Evolutionary conservation across 2,888 invertebrate genomes (phyloP), one percentile per base, ranked within the genome.

Genomic region (Xylota segnis): DNA sequence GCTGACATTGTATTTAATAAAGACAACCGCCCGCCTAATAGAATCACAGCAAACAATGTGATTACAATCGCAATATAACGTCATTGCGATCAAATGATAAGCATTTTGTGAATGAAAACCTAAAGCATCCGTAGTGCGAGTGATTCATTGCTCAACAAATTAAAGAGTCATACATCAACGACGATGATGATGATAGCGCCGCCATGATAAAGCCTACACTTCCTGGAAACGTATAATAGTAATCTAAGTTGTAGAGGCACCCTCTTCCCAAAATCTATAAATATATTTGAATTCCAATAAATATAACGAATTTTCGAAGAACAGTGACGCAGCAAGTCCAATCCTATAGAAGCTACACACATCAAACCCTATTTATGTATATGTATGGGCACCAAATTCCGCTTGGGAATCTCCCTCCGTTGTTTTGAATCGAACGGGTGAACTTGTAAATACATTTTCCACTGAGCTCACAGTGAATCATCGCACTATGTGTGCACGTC

Each of bases 281-380:
- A 18, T 72, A 47, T 4, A 43, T 63, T 75, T 45, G 9, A 65
- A 40, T 79, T 72, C 56, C 75, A 32, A n/a, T 9, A 66, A 86
- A 61, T 68, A 1, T 43, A 61, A 47, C 78, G 43, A 83, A 83
- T 88, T 90, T 91, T 90, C 91, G 87, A 70, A 88, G 91, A 91
- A 91, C 77, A 68, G 89, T 91, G 92, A 91, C 90, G 89, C 74
- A 71, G 78, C 88, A 87, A 45, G 23, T 37, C 43, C 32, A 10
- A 32, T 23, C 23, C 27, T n/a, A n/a, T n/a, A n/a, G n/a, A 23
- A 37, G 6, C 5, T 29, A 37, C 18, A 5, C 16, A 43, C 32
- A 59, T 43, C 29, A 59, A n/a, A 29, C 32, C 27, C 40, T 10
- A 18, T 56, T 56, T 37, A 54, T 52, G n/a, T n/a, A n/a, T n/a